Evolutionary conservation across 1,140 invertebrate species (phyloP), one percentile per base, ranked within the genome.

Genomic region (Bombus soroeensis): DNA sequence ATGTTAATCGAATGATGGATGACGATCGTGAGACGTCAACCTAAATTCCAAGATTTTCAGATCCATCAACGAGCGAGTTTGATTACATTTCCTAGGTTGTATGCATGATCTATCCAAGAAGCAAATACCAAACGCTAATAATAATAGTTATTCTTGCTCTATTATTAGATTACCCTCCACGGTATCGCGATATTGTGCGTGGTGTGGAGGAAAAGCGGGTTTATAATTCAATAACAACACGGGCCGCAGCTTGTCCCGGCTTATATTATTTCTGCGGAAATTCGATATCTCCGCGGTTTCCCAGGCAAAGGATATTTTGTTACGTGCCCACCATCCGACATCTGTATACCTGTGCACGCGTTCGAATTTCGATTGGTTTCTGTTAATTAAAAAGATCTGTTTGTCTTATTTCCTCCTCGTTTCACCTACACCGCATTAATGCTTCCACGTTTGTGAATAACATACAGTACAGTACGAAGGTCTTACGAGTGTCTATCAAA

Each of bases 161-260:
- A 47, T 85, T 64, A 85, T 72, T 64, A 41, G 5, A 39, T 85
- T 85, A 85, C 25, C 22, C 34, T 83, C 4, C 5, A 13, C 37
- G 57, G 57, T n/a, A 15, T 39, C 28, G 76, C 53, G 53, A 34
- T 79, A 85, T 80, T 32, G 76, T 62, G 68, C 41, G 39, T 72
- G 68, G 83, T 53, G 57, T 73, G 41, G 39, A 64, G 77, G 83
- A 79, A 85, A 85, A 80, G 53, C 83, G 53, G 68, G 76, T 53
- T 85, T 73, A 80, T 85, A 85, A 85, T 80, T 85, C 83, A 85
- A 85, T 85, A 85, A 85, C 43, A 85, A 85, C 83, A 72, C 25
- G 68, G n/a, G 34, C 47, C 68, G 28, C 77, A 62, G 77, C 57
- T 62, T 62, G 68, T 32, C 57, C 12, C 10, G 57, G 34, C 32